Percentiles rank a stretch among this genome's conserved stretches.
phyloP scores from a whole-genome alignment of 2,797 vertebrate genomes.

The Myotis vivesi region DNA sequence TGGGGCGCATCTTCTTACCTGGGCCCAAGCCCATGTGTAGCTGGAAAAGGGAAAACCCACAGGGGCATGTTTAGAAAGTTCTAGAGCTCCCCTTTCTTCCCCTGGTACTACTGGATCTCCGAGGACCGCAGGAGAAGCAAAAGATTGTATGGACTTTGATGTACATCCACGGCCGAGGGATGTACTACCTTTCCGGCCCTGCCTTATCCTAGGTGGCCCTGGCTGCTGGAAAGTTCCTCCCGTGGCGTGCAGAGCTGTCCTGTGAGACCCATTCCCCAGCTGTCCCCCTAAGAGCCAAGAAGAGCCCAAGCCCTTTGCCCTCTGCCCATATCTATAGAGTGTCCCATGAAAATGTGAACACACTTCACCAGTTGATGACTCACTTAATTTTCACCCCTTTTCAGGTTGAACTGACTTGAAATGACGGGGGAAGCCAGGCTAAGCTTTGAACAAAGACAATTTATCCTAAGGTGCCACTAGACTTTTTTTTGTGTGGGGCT shows the following conservation, averaged over 20 bases:
- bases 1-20: background rate
- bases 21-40: background rate
- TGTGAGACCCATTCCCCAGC: background rate
- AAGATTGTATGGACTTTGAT: background rate
- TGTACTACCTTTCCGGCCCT: background rate
- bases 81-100: background rate
- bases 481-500: too few species aligned
- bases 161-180: background rate
- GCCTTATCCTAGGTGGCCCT: too few species aligned
- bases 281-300: background rate
- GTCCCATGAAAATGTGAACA: too few species aligned
- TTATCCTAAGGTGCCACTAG: too few species aligned
- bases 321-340: background rate
- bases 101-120: background rate
- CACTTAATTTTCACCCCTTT: too few species aligned
- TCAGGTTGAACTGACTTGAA: too few species aligned
- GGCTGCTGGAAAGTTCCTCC: background rate
- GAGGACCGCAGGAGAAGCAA: background rate
- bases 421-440: too few species aligned
- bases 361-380: too few species aligned
- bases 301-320: too few species aligned
- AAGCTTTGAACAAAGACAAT: too few species aligned
- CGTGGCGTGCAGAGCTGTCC: background rate
- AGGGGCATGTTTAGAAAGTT: background rate
- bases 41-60: background rate